phyloP scores from a whole-genome alignment of 2,113 vertebrate species.

The Isichthys henryi region DNA sequence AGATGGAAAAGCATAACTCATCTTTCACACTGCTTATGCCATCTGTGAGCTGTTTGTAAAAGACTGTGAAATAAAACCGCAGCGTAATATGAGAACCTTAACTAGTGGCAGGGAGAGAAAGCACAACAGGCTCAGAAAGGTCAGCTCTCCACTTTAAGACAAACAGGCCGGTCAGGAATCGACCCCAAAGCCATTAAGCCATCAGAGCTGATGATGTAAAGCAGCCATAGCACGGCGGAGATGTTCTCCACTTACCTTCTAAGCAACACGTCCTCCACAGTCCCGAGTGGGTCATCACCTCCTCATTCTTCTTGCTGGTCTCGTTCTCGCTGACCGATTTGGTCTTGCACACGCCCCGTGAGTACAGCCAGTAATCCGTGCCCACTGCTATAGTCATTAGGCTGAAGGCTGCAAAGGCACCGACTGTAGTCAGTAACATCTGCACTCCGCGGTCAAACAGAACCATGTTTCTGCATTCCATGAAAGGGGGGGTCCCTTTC shows the following conservation, averaged over 20 bases:
- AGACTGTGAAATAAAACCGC: not conserved
- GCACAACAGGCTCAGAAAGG: not conserved
- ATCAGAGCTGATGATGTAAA: not conserved
- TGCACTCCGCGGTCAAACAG: slow-evolving; percentile 99
- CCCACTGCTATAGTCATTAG: slow-evolving; percentile 99
- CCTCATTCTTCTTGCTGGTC: slow-evolving; percentile 99
- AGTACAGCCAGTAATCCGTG: slow-evolving; percentile 99
- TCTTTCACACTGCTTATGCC: not conserved
- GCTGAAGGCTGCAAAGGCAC: slow-evolving; percentile 99
- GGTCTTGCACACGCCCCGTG: slow-evolving; percentile 92
- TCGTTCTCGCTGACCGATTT: slow-evolving; percentile 96
- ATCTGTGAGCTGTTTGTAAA: not conserved
- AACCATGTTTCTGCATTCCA: slow-evolving; percentile 99
- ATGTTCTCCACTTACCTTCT: slow-evolving; percentile 73
- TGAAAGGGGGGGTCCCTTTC: slow-evolving; percentile 98
- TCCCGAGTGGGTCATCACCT: slow-evolving; percentile 99
- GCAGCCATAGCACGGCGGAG: not conserved
- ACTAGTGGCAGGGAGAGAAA: not conserved
- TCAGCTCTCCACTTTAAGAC: not conserved
- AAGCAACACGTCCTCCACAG: slow-evolving; percentile 99
- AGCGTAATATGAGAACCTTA: not conserved
- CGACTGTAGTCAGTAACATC: slow-evolving; percentile 99
- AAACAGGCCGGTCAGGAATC: not conserved
- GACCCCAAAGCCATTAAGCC: not conserved
- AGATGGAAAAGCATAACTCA: not conserved